phyloP scores from a whole-genome alignment of 2,113 vertebrate species.

The Ceyx cyanopectus region DNA sequence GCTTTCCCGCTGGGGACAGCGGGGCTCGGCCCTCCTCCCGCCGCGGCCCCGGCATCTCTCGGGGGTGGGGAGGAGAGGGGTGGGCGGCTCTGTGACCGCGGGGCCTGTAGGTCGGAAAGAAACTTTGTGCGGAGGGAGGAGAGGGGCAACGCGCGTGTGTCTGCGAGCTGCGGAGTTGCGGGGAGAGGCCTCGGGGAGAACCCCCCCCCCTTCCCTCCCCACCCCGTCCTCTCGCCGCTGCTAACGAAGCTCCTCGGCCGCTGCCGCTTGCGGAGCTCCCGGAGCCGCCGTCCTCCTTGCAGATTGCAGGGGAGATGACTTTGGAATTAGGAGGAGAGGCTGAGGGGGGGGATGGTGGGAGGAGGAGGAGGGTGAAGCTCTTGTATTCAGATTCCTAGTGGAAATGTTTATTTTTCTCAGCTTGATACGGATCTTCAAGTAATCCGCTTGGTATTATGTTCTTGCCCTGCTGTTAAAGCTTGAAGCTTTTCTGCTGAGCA shows the following conservation, averaged over 20 bases:
- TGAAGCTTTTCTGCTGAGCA: constrained; percentile 31
- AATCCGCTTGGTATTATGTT: constrained; percentile 63
- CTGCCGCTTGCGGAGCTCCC: background rate
- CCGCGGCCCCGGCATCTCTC: background rate
- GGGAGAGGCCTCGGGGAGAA: background rate
- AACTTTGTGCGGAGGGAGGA: background rate
- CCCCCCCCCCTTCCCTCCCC: too few relatives aligned
- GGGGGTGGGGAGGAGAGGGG: too few relatives aligned
- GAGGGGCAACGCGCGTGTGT: too few relatives aligned
- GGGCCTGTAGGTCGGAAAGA: background rate
- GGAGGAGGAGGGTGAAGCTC: background rate
- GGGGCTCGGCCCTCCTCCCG: background rate
- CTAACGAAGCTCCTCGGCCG: background rate
- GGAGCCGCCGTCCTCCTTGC: background rate
- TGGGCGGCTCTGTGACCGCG: background rate
- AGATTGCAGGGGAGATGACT: constrained; percentile 16
- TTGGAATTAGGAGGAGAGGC: background rate
- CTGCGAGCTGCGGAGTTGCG: too few relatives aligned
- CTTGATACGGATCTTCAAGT: constrained; percentile 37
- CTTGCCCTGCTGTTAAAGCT: constrained; percentile 51
- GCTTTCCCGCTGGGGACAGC: background rate
- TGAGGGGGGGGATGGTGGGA: background rate
- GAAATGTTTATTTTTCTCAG: constrained; percentile 61
- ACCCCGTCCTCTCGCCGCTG: background rate
- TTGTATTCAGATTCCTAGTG: background rate